A percentile compares a stretch with the other conserved stretches of the same genome.
Evolutionary conservation across 2,888 invertebrate genomes (phyloP).

Genomic region (Leptinotarsa rubiginosa): DNA sequence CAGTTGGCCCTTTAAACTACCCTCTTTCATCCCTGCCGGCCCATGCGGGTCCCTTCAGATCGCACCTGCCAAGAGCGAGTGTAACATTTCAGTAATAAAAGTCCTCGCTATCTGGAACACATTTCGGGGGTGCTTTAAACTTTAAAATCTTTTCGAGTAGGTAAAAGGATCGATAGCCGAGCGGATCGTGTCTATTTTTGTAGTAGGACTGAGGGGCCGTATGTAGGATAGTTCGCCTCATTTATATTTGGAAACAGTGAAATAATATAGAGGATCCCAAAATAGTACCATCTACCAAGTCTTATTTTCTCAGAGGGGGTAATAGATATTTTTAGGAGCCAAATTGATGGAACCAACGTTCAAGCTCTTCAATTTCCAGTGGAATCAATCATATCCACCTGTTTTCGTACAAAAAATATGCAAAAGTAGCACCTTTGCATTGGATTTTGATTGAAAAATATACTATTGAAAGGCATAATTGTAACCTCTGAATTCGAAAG

Average conservation of each 20-base stretch:
- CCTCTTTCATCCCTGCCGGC: slow-evolving; percentile 27
- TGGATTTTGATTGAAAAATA: too few species aligned
- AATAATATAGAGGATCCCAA: too few species aligned
- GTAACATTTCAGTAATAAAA: slow-evolving; percentile 20
- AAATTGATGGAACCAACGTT: too few species aligned
- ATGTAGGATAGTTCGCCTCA: neutral
- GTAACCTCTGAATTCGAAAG: too few species aligned
- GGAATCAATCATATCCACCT: too few species aligned
- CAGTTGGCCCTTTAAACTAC: slow-evolving; percentile 33
- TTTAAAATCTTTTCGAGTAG: slow-evolving; percentile 6
- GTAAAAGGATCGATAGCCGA: neutral
- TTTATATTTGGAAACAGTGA: neutral
- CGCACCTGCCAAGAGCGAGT: slow-evolving; percentile 34
- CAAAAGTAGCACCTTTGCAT: too few species aligned
- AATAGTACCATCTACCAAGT: too few species aligned
- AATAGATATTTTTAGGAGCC: too few species aligned
- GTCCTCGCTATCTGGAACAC: slow-evolving; percentile 9
- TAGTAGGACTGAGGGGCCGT: neutral
- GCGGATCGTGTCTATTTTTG: neutral
- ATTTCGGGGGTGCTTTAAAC: slow-evolving; percentile 15
- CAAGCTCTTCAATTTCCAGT: too few species aligned
- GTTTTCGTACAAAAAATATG: too few species aligned
- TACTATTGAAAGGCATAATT: too few species aligned
- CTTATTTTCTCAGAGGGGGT: too few species aligned
- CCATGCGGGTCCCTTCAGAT: slow-evolving; percentile 31